phyloP scores from a whole-genome alignment of 2,888 invertebrate genomes.

The Tachystola acroxantha region DNA sequence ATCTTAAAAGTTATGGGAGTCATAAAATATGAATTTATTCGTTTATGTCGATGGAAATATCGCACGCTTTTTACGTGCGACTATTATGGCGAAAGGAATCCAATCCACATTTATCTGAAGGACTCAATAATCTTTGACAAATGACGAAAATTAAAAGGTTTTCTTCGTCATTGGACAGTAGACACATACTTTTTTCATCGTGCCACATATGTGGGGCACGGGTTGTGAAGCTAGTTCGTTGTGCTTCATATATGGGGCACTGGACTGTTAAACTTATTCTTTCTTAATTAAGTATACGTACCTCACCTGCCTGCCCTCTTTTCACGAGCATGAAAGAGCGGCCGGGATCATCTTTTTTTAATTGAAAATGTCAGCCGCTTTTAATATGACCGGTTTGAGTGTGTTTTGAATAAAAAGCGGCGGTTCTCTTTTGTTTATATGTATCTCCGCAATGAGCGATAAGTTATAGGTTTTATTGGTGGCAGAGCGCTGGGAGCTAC shows the following conservation, averaged over 20 bases:
- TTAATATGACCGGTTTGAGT: conserved; percentile 55
- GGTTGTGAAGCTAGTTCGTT: no score
- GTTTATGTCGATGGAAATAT: background rate
- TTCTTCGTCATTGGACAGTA: no score
- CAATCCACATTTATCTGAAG: no score
- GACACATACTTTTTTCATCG: no score
- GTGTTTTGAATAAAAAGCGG: conserved; percentile 44
- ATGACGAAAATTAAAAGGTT: no score
- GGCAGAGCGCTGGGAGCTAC: background rate
- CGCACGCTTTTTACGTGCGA: conserved; percentile 9
- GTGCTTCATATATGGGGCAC: no score
- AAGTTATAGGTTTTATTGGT: conserved; percentile 9
- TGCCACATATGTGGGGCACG: no score
- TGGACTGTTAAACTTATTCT: no score
- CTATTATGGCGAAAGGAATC: conserved; percentile 27
- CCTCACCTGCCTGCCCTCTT: no score
- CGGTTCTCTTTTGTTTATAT: conserved; percentile 47
- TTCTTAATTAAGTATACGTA: no score
- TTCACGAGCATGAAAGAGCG: conserved; percentile 21
- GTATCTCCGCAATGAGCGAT: conserved; percentile 29
- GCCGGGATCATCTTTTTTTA: conserved; percentile 52
- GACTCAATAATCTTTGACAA: no score
- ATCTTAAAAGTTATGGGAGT: background rate
- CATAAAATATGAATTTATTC: conserved; percentile 3
- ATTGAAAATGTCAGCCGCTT: conserved; percentile 65